phyloP scores from a whole-genome alignment of 1,140 invertebrate species.

The Pachypeltis micranthus region DNA sequence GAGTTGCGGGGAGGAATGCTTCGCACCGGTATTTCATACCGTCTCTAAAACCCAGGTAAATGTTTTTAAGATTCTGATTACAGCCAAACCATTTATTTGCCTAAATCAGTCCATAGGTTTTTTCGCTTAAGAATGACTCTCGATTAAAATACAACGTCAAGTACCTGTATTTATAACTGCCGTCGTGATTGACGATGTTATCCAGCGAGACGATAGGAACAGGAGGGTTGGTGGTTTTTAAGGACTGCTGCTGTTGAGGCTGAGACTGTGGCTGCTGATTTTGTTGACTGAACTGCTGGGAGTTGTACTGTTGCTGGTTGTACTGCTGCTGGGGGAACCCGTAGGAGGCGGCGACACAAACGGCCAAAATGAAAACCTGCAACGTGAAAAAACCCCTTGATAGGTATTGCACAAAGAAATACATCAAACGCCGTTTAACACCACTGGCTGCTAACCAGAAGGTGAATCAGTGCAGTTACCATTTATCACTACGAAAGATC shows the following conservation, averaged over 20 bases:
- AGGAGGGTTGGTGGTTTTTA: conserved; percentile 16
- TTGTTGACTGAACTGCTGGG: conserved; percentile 7
- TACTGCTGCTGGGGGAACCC: not conserved
- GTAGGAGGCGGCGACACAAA: not conserved
- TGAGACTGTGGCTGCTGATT: not conserved
- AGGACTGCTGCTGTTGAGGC: conserved; percentile 17
- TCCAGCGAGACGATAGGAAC: conserved; percentile 25
- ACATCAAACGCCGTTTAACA: not conserved
- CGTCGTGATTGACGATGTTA: conserved; percentile 25
- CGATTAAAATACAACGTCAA: no score
- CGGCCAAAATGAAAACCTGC: not conserved
- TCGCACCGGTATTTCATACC: not conserved
- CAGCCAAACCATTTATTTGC: not conserved
- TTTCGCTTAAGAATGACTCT: not conserved
- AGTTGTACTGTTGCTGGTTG: not conserved
- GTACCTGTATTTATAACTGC: conserved; percentile 27
- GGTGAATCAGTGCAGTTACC: no score
- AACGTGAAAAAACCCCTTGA: not conserved
- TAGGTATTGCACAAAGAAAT: not conserved
- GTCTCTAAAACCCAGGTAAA: not conserved
- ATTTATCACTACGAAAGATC: not conserved
- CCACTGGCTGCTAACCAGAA: not conserved
- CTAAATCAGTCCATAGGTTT: not conserved
- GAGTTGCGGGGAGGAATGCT: no score
- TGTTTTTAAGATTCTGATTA: not conserved